Evolutionary conservation across 2,113 vertebrate genomes (phyloP).

Genomic region (Mus musculus): DNA sequence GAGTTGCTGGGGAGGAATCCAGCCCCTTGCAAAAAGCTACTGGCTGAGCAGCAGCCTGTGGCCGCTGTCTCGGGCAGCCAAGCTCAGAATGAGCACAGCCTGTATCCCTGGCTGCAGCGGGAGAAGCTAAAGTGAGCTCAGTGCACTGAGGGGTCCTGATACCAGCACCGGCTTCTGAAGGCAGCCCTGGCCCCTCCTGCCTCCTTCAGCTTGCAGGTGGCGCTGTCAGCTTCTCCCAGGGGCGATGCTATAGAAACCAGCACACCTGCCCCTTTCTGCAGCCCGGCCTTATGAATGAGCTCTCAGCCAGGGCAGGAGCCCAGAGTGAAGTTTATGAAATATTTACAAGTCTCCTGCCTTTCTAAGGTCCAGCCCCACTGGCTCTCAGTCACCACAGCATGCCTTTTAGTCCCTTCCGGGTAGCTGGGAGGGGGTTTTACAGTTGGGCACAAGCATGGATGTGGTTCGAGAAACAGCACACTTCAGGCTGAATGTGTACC

Average conservation of each 20-base stretch:
- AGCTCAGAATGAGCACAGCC: not conserved
- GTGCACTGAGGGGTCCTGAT: not conserved
- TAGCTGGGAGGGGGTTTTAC: not conserved
- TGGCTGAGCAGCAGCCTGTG: not conserved
- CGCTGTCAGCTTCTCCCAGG: slow-evolving; percentile 77
- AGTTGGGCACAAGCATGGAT: not conserved
- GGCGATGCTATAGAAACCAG: slow-evolving; percentile 87
- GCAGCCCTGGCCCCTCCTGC: slow-evolving; percentile 68
- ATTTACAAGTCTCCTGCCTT: slow-evolving; percentile 80
- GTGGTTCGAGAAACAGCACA: not conserved
- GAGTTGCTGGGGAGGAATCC: not conserved
- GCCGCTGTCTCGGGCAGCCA: slow-evolving; percentile 38
- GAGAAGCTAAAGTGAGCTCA: slow-evolving; percentile 58
- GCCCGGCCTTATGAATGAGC: slow-evolving; percentile 80
- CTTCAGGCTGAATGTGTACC: not conserved
- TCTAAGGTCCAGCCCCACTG: slow-evolving; percentile 54
- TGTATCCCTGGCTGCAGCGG: slow-evolving; percentile 50
- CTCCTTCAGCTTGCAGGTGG: slow-evolving; percentile 25
- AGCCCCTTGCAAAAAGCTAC: not conserved
- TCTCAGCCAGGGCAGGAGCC: slow-evolving; percentile 72
- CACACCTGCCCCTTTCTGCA: slow-evolving; percentile 85
- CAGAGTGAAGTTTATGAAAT: slow-evolving; percentile 85
- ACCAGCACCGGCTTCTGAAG: slow-evolving; percentile 33
- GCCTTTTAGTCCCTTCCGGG: not conserved
- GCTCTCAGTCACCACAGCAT: not conserved